Evolutionary conservation across 2,888 invertebrate genomes (phyloP).

Genomic region (Ganaspis brasiliensis): DNA sequence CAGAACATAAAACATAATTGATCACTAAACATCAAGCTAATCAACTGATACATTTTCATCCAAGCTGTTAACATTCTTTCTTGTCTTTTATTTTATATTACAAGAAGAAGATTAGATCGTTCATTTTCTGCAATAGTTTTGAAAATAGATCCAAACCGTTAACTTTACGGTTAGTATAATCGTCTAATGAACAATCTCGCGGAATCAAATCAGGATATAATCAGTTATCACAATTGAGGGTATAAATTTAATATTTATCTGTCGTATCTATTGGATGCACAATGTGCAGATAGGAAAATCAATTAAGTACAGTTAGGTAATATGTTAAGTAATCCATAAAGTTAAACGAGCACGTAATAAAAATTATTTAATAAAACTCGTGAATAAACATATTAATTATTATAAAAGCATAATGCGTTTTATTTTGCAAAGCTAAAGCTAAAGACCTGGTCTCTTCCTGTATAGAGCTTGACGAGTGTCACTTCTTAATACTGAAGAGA

Average conservation of each 20-base stretch:
- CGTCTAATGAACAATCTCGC: slow-evolving; percentile 8
- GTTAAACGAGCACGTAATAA: neutral
- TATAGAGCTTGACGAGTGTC: neutral
- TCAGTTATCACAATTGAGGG: slow-evolving; percentile 28
- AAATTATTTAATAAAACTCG: neutral
- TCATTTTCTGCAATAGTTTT: slow-evolving; percentile 2
- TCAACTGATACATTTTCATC: neutral
- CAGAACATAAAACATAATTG: neutral
- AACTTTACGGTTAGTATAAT: slow-evolving; percentile 21
- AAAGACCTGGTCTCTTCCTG: too few relatives aligned
- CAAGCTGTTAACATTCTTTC: neutral
- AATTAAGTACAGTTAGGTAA: slow-evolving; percentile 16
- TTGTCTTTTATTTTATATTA: neutral
- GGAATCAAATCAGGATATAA: slow-evolving; percentile 26
- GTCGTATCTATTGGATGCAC: slow-evolving; percentile 26
- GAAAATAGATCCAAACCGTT: slow-evolving; percentile 19
- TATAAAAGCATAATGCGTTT: too few relatives aligned
- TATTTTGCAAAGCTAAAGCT: too few relatives aligned
- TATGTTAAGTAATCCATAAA: neutral
- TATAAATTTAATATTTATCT: slow-evolving; percentile 24
- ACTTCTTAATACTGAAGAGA: neutral
- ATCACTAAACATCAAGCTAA: neutral
- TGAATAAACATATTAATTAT: neutral
- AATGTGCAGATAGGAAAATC: slow-evolving; percentile 12
- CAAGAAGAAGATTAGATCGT: neutral